A percentile compares a stretch with the other conserved stretches of the same genome.
Evolutionary conservation across 2,113 vertebrate species (phyloP).

Genomic region (zebrafish (Danio rerio)): GRCz12tu NC_133178.1:39017001-39017500

Average conservation of each 20-base stretch:
- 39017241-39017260: slow-evolving; percentile 40
- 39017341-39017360: slow-evolving; percentile 87
- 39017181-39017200: slow-evolving; percentile 95
- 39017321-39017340: not conserved
- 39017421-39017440: slow-evolving; percentile 61
- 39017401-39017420: slow-evolving; percentile 98
- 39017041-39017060: no score
- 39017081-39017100: no score
- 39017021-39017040: no score
- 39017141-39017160: slow-evolving; percentile 84
- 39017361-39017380: slow-evolving; percentile 84
- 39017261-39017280: not conserved
- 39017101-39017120: no score
- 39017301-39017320: slow-evolving; percentile 2
- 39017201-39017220: slow-evolving; percentile 90
- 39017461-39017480: not conserved
- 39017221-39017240: slow-evolving; percentile 85
- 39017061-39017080: no score
- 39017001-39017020: no score
- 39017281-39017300: not conserved
- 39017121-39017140: not conserved
- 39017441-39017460: not conserved
- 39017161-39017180: slow-evolving; percentile 92
- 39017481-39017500: slow-evolving; percentile 42
- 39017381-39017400: slow-evolving; percentile 83